Evolutionary conservation across 2,113 vertebrate genomes (phyloP), one percentile per base, ranked within the genome.

Genomic region (Bujurquina vittata): DNA sequence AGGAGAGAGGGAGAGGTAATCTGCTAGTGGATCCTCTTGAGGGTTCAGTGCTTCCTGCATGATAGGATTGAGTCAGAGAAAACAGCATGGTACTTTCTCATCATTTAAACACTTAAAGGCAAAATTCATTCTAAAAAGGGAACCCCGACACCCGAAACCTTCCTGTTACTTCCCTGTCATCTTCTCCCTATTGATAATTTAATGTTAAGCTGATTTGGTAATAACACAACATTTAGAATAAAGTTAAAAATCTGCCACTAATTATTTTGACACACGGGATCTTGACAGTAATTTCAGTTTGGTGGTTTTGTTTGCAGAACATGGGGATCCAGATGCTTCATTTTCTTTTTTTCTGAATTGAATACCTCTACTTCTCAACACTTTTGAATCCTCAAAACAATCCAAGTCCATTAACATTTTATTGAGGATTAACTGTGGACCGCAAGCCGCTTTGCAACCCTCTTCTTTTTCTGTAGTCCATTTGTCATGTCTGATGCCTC

Each of bases 21-120:
- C 65, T 69, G 60, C n/a, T 35, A 1, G 10, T 58, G 23, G 65
- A 78, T 81, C 59, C 78, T 89, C 74, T 81, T 55, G 78, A 83
- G 80, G 49, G 59, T 4, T 79, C 10, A 12, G 31, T 33, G 43
- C 29, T 59, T 80, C 23, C 37, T 79, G 52, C 22, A 29, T 14
- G 67, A 54, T 75, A 65, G n/a, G 1, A 63, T 82, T 72, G 49
- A 65, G 20, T 81, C 15, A 62, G 43, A n/a, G 43, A 72, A 35
- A 77, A 55, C 74, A 81, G 43, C 65, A 79, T 9, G 46, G 26
- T 37, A 31, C 29, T 76, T 60, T 80, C 65, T 86, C 31, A 76
- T 85, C 74, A 88, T 83, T 83, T 79, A 58, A 90, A 79, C 74
- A 40, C 52, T 83, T 76, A 37, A 79, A 86, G 72, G 33, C 63